phyloP scores from a whole-genome alignment of 2,888 invertebrate species.

The Pollenia angustigena region DNA sequence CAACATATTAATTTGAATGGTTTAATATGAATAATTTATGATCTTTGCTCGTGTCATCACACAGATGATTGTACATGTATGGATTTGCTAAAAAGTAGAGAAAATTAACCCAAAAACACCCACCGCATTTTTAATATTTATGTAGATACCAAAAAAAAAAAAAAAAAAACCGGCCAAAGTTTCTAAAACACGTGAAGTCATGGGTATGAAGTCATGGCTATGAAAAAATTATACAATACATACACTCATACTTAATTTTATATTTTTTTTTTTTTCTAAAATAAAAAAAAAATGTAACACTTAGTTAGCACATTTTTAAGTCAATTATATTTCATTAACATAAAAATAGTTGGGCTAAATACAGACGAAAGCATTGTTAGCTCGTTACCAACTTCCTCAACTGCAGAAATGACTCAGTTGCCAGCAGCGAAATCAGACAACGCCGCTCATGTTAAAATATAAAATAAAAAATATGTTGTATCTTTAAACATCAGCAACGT shows the following conservation, averaged over 20 bases:
- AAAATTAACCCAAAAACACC: background rate
- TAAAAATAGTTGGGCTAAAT: slow-evolving; percentile 20
- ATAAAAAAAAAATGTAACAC: slow-evolving; percentile 4
- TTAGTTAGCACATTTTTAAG: slow-evolving; percentile 38
- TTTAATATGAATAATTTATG: slow-evolving; percentile 14
- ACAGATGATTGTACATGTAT: slow-evolving; percentile 18
- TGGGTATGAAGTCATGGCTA: slow-evolving; percentile 4
- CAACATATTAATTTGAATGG: background rate
- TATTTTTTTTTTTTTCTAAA: background rate
- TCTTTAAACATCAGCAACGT: too few relatives aligned
- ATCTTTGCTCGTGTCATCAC: slow-evolving; percentile 17
- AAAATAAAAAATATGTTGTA: too few relatives aligned
- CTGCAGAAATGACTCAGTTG: background rate
- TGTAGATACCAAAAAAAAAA: slow-evolving; percentile 1
- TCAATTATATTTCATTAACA: slow-evolving; percentile 44
- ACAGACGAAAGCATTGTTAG: background rate
- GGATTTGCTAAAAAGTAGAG: slow-evolving; percentile 4
- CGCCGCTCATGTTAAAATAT: too few relatives aligned
- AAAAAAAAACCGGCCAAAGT: background rate
- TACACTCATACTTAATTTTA: too few relatives aligned
- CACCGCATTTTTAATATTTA: background rate
- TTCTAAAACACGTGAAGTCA: slow-evolving; percentile 63
- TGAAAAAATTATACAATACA: too few relatives aligned
- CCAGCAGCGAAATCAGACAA: too few relatives aligned
- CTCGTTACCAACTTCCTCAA: background rate